Evolutionary conservation across 2,888 invertebrate genomes (phyloP), one percentile per base, ranked within the genome.

Genomic region (Lithophane socia): DNA sequence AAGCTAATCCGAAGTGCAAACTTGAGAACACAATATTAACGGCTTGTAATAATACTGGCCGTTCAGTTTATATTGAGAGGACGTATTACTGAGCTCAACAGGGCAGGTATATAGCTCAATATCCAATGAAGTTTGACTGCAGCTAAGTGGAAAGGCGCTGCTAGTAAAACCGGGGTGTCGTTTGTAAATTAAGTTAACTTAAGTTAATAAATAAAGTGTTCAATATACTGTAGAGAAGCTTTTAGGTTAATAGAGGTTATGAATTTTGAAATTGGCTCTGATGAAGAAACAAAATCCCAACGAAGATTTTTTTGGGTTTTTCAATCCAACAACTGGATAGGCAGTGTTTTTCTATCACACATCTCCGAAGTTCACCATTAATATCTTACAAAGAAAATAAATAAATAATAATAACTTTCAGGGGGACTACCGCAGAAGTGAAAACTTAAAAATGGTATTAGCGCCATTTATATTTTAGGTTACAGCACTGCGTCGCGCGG

Each of bases 41-140:
- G n/a, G 42, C 73, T 72, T 29, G 64, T 66, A 81, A 80, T 69
- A 74, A 73, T 18, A 58, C 67, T 54, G 60, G 24, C 47, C 61
- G 47, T 18, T 54, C 65, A 54, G 52, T 54, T 71, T 58, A 83
- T 71, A 72, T 73, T 58, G 47, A n/a, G 47, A 37, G 68, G 64
- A 65, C 29, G 52, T 66, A 74, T 74, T 72, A 73, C 54, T 61
- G 58, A 68, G n/a, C 65, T 85, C 42, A 72, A 68, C 16, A 61
- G 24, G 12, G 37, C 49, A 58, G 65, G 24, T 69, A 84, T 82
- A 79, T 52, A 74, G 49, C 64, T 75, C 75, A 69, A 65, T 54
- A 65, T 69, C 54, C 29, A 67, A 84, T 79, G 65, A 70, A 73
- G 63, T 73, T 75, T 80, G 85, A 75, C 71, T 84, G 56, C 29